Percentiles rank a stretch among this genome's conserved stretches.
These are phyloP conservation scores for Pachypanchax playfairii DNA, from an alignment of 2,113 vertebrate genomes.

Conservation along the genomic window DNA sequence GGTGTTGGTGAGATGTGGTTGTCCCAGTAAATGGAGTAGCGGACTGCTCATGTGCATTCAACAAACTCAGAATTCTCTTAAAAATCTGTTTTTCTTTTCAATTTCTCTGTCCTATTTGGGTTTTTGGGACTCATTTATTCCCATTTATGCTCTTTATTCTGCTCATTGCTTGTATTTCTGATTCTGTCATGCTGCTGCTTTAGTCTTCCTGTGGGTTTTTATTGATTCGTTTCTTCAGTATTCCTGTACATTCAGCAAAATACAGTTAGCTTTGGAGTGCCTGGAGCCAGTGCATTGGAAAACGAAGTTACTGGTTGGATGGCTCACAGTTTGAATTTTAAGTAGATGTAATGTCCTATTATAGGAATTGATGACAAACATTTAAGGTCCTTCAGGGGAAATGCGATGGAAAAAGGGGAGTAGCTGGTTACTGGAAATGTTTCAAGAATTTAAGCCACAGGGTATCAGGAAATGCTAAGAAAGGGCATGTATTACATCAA, in stretches of 20 bases:
- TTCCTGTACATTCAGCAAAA: constrained; percentile 9
- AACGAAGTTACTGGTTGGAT: constrained; percentile 22
- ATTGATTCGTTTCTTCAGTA: constrained; percentile 7
- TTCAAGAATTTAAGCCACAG: constrained; percentile 25
- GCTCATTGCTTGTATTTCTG: constrained; percentile 17
- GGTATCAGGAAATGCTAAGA: constrained; percentile 3
- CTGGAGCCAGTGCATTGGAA: neutral
- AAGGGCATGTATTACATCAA: constrained; percentile 24
- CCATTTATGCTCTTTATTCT: constrained; percentile 27
- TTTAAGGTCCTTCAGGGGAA: constrained; percentile 9
- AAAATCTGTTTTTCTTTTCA: constrained; percentile 3
- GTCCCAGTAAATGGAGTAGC: constrained; percentile 33
- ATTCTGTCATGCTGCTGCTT: constrained; percentile 32
- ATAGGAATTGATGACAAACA: constrained; percentile 1
- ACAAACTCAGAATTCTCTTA: constrained; percentile 10
- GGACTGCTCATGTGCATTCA: constrained; percentile 26
- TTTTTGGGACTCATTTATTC: constrained; percentile 18
- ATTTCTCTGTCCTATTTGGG: constrained; percentile 26
- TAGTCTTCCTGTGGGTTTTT: constrained; percentile 12
- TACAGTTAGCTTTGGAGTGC: neutral
- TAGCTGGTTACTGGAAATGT: constrained; percentile 13
- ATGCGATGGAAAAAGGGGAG: constrained; percentile 1
- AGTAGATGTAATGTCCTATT: neutral
- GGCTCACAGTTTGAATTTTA: constrained; percentile 10
- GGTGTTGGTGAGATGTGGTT: constrained; percentile 62